A percentile compares a stretch with the other conserved stretches of the same genome.
Conservation (phyloP, 2,113 vertebrate species). For the Microtus montanus region DNA sequence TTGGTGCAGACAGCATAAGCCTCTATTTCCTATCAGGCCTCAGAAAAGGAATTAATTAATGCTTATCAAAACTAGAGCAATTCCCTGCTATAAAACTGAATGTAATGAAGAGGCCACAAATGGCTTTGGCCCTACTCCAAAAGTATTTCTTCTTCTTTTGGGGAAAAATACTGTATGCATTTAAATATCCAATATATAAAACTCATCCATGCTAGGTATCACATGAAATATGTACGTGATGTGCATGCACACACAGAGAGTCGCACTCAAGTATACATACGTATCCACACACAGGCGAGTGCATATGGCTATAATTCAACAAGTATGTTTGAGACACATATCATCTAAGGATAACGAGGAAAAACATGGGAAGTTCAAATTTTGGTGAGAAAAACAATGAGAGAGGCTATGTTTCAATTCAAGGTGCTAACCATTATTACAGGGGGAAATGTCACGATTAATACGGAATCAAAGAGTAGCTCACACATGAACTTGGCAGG, state of each 20-base stretch:
- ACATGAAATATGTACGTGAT: too few relatives aligned
- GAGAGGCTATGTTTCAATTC: not conserved
- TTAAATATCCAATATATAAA: not conserved
- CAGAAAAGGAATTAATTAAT: constrained; percentile 79
- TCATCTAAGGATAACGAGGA: not conserved
- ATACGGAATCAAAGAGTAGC: not conserved
- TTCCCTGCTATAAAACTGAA: constrained; percentile 60
- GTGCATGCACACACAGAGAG: not conserved
- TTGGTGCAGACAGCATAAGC: constrained; percentile 70
- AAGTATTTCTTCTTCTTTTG: constrained; percentile 44
- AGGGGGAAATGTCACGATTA: not conserved
- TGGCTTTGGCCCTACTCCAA: constrained; percentile 19
- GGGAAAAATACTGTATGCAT: constrained; percentile 12
- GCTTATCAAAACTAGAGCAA: constrained; percentile 75
- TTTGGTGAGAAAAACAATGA: not conserved
- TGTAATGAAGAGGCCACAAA: constrained; percentile 50
- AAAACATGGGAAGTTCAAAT: not conserved
- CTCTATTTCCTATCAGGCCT: constrained; percentile 71
- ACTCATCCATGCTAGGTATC: constrained; percentile 2
- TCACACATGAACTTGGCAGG: not conserved
- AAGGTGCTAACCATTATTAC: not conserved
- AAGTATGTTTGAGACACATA: not conserved
- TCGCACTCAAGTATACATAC: not conserved
- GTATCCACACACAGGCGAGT: not conserved
- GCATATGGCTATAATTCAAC: not conserved